Evolutionary conservation across 2,113 vertebrate species (phyloP), one percentile per base, ranked within the genome.

Genomic region (Monarcha castaneiventris): DNA sequence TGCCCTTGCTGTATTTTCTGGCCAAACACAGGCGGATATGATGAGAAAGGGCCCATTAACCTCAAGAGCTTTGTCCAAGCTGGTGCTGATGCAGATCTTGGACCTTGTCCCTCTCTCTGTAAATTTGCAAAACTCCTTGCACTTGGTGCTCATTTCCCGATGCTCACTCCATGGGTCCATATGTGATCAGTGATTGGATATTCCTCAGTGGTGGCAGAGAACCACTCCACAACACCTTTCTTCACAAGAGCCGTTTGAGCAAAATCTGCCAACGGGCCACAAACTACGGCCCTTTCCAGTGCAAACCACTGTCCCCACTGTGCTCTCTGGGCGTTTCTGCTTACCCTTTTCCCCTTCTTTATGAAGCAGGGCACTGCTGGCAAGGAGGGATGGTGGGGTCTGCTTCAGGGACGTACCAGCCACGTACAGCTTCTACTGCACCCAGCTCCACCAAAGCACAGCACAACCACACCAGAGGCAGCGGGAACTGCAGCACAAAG

Each of bases 371-470:
- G 77, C 29, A 55, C 19, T 44, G 19, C 22, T 91, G 48, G 46
- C 44, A 41, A 90, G 27, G 29, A 64, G 23, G 32, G n/a, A 37
- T 13, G 5, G 33, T 37, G 52, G 33, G 9, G 9, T 43, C 51
- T 63, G 16, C 73, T 74, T 74, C 30, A 59, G 80, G 37, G 69
- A 30, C 13, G 3, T 11, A 8, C 6, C 37, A 63, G 41, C 35
- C 52, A 48, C 0, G 0, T 7, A 25, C 1, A 58, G 51, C 26
- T 76, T 17, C 49, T 67, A 2, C 51, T 37, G 56, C 41, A 59
- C 9, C 33, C 54, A 76, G 37, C 51, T 63, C 48, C 52, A 86
- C 44, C 52, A 26, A 52, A 74, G 56, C 68, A 52, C 17, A 46
- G 49, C 52, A 30, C 30, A 14, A 6, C 33, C 75, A 16, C 26